Percentiles rank a stretch among this genome's conserved stretches.
Evolutionary conservation across 1,140 invertebrate genomes (phyloP).

Genomic region (Hyles vespertilio): DNA sequence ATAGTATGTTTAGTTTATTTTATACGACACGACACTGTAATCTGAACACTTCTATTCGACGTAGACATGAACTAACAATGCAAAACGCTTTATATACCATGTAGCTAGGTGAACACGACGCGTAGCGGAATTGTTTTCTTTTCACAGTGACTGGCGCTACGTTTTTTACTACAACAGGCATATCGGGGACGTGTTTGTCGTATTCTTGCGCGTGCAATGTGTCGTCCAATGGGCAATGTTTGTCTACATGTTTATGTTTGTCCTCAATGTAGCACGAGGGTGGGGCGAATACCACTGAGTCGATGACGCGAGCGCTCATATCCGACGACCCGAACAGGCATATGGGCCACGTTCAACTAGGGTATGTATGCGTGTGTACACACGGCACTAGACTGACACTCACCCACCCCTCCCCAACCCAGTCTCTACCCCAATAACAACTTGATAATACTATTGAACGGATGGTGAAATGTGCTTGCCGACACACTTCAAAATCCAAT

Average conservation of each 20-base stretch:
- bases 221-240: constrained; percentile 76
- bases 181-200: constrained; percentile 16
- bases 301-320: constrained; percentile 93
- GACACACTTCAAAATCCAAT: too few species aligned
- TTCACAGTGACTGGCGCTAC: constrained; percentile 56
- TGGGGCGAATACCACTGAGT: constrained; percentile 91
- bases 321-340: constrained; percentile 91
- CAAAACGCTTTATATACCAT: constrained; percentile 45
- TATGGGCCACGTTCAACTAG: constrained; percentile 91
- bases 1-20: constrained; percentile 21
- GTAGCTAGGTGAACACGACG: constrained; percentile 30
- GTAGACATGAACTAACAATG: constrained; percentile 61
- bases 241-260: constrained; percentile 75
- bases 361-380: constrained; percentile 84
- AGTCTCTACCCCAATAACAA: too few species aligned
- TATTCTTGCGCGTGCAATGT: constrained; percentile 62
- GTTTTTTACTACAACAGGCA: constrained; percentile 73
- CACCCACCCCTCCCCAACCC: constrained; percentile 15
- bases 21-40: constrained; percentile 42
- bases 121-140: constrained; percentile 7
- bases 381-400: constrained; percentile 58
- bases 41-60: constrained; percentile 38
- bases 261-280: constrained; percentile 88
- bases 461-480: too few species aligned
- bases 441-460: too few species aligned